These are phyloP conservation scores for Hydrotaea diabolus DNA, from an alignment of 2,888 invertebrate species.

Conservation along the genomic window DNA sequence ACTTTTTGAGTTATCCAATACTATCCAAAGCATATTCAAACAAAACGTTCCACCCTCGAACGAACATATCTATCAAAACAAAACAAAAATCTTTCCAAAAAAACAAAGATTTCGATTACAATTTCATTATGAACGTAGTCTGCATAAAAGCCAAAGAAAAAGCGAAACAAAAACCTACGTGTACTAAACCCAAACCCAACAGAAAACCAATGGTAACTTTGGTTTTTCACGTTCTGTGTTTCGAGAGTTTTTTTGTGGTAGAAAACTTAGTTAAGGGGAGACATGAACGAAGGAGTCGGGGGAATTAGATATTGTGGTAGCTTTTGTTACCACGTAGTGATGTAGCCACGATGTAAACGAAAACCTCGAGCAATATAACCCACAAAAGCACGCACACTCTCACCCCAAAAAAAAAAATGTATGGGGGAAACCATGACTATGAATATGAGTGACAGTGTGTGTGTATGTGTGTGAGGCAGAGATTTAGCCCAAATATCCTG, in stretches of 20 bases:
- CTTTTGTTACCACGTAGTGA: constrained; percentile 26
- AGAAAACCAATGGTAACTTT: constrained; percentile 27
- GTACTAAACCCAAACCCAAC: constrained; percentile 13
- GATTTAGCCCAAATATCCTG: neutral
- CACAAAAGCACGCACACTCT: neutral
- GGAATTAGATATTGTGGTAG: constrained; percentile 20
- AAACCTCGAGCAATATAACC: constrained; percentile 39
- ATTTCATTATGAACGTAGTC: constrained; percentile 13
- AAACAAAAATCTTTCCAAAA: no score
- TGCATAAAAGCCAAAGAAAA: neutral
- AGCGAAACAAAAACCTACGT: neutral
- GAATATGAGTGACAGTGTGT: neutral
- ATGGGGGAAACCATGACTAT: neutral
- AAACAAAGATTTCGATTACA: constrained; percentile 36
- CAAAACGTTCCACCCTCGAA: no score
- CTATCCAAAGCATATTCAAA: no score
- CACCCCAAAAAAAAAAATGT: neutral
- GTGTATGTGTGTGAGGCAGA: neutral
- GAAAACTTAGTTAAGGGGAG: neutral
- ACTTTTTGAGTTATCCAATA: no score
- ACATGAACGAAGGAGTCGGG: neutral
- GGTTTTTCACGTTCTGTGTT: constrained; percentile 2
- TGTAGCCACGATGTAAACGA: constrained; percentile 24
- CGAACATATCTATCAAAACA: no score
- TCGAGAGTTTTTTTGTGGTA: neutral